Conservation (phyloP, 2,797 vertebrate species). For the Emydoidea blandingii region DNA sequence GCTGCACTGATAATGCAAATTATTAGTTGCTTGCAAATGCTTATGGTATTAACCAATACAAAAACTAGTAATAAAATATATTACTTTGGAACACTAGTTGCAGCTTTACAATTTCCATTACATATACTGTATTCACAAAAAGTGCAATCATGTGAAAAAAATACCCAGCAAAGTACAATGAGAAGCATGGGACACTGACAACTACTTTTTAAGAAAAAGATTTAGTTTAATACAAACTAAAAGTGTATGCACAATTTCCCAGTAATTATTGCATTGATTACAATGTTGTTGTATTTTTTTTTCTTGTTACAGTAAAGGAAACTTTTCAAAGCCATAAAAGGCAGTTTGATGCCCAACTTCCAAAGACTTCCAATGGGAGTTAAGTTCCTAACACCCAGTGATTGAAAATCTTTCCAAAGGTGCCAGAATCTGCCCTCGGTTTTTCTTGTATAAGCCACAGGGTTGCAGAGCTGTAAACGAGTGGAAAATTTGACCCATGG, state of each 20-base stretch:
- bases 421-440: background rate
- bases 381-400: too few species aligned
- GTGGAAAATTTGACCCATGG: background rate
- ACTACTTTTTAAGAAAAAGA: background rate
- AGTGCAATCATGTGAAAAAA: background rate
- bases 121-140: background rate
- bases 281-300: background rate
- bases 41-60: background rate
- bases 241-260: background rate
- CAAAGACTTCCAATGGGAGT: too few species aligned
- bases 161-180: background rate
- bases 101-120: background rate
- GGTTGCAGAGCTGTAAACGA: background rate
- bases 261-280: background rate
- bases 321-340: background rate
- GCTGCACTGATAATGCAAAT: background rate
- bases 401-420: too few species aligned
- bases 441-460: background rate
- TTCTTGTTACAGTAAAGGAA: background rate
- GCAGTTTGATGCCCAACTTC: too few species aligned
- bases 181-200: background rate
- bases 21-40: background rate
- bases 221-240: background rate
- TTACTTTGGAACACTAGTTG: background rate
- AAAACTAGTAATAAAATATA: background rate